Evolutionary conservation across 2,888 invertebrate species (phyloP), one percentile per base, ranked within the genome.

Genomic region (Hoplodrina blanda): DNA sequence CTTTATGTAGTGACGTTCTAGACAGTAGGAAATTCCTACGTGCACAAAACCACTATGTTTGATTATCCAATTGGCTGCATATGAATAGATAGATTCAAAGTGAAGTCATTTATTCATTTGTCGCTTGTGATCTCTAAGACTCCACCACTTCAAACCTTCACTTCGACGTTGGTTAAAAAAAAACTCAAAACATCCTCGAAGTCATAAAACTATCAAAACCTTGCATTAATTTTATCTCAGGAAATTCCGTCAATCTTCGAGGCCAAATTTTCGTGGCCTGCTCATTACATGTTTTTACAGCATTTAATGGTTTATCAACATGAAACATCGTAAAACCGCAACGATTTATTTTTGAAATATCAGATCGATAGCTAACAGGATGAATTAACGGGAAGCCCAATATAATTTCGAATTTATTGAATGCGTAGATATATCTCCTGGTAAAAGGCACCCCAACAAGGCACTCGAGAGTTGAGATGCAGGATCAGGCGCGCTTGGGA

Each of bases 401-500:
- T 79, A 78, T 76, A 52, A 60, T 72, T 54, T 19, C 2, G 25
- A 65, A 54, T 74, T 72, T 67, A 79, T 71, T 65, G 62, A 69
- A 69, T 59, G 72, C 73, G 50, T 50, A 62, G 75, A 65, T 57
- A 84, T 83, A 79, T 82, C 56, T 76, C 53, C 76, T 82, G 85
- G 85, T 82, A 86, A 88, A 90, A 90, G 83, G 89, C 86, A 89
- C 87, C 89, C 92, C 89, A 92, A 93, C 90, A 93, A 91, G 92
- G 90, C 91, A 93, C 91, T 93, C 88, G 88, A 93, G 91, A 91
- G 88, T 88, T 83, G 87, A 90, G 88, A 90, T 87, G 89, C 92
- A 93, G 94, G 94, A 95, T 92, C 93, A 92, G 90, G 88, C 89
- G 88, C 84, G 81, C 86, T 86, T 88, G 95, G 94, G 96, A 93